Conservation (phyloP, 2,797 vertebrate genomes). For the Helostoma temminkii region DNA sequence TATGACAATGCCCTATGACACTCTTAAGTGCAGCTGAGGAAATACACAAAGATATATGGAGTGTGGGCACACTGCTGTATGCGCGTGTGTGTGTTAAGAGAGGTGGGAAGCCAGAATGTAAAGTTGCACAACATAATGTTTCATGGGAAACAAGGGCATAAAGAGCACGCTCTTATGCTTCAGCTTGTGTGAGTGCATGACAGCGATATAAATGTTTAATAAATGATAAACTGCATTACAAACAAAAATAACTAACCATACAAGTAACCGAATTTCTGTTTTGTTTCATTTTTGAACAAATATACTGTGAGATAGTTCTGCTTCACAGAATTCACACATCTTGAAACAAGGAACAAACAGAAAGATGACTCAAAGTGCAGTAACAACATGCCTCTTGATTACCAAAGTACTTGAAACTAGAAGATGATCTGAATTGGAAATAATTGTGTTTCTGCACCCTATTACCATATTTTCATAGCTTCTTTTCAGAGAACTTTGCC, state of each 20-base stretch:
- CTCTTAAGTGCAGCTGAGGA: conserved; percentile 55
- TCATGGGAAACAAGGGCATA: background rate
- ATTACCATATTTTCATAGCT: conserved; percentile 17
- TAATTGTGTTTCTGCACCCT: conserved; percentile 44
- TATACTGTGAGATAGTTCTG: background rate
- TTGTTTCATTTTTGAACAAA: background rate
- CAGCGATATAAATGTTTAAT: background rate
- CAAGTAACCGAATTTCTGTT: background rate
- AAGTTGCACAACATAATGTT: conserved; percentile 9
- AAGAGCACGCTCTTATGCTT: background rate
- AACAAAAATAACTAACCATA: background rate
- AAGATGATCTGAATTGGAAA: conserved; percentile 52
- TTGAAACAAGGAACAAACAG: conserved; percentile 6
- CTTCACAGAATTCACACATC: conserved; percentile 12
- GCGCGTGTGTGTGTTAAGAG: background rate
- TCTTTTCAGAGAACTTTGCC: conserved; percentile 35
- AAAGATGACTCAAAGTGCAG: background rate
- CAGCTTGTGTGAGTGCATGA: background rate
- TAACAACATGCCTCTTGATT: conserved; percentile 40
- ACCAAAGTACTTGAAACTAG: conserved; percentile 16
- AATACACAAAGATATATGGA: conserved; percentile 42
- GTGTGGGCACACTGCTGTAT: background rate
- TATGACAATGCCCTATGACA: conserved; percentile 50
- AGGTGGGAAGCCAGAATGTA: background rate
- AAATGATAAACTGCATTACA: background rate